phyloP scores from a whole-genome alignment of 1,140 invertebrate species.

The Drosophila gunungcola region DNA sequence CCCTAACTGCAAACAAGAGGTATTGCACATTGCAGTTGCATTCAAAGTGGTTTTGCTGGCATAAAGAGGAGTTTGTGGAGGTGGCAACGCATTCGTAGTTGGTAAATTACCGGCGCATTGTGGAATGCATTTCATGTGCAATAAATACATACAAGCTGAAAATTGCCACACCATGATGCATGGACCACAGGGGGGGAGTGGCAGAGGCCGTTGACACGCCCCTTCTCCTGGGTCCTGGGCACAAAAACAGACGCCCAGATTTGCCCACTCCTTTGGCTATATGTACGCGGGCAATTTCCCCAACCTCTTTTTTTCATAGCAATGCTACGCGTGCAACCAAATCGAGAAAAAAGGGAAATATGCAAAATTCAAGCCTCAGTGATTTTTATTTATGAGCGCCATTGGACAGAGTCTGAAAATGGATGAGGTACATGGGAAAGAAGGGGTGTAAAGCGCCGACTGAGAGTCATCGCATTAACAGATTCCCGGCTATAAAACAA shows the following conservation, averaged over 20 bases:
- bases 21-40: slow-evolving; percentile 13
- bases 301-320: slow-evolving; percentile 37
- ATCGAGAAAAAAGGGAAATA: slow-evolving; percentile 48
- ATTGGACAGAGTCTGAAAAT: slow-evolving; percentile 29
- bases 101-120: slow-evolving; percentile 56
- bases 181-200: slow-evolving; percentile 3
- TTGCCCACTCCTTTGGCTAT: slow-evolving; percentile 17
- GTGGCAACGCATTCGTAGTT: not conserved
- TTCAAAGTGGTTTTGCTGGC: slow-evolving; percentile 4
- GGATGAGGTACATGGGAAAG: not conserved
- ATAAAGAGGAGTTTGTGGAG: not conserved
- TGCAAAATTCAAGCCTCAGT: slow-evolving; percentile 79
- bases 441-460: slow-evolving; percentile 8
- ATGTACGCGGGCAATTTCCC: slow-evolving; percentile 58
- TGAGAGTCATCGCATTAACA: slow-evolving; percentile 74
- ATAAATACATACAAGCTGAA: slow-evolving; percentile 52
- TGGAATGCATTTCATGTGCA: slow-evolving; percentile 61
- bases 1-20: slow-evolving; percentile 5
- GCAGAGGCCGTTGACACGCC: slow-evolving; percentile 29
- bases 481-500: slow-evolving; percentile 75
- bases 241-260: slow-evolving; percentile 5
- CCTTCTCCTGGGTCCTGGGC: not conserved
- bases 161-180: slow-evolving; percentile 50
- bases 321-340: slow-evolving; percentile 32
- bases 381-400: slow-evolving; percentile 78